phyloP scores from a whole-genome alignment of 1,140 invertebrate genomes.

The Drosophila setifemur region DNA sequence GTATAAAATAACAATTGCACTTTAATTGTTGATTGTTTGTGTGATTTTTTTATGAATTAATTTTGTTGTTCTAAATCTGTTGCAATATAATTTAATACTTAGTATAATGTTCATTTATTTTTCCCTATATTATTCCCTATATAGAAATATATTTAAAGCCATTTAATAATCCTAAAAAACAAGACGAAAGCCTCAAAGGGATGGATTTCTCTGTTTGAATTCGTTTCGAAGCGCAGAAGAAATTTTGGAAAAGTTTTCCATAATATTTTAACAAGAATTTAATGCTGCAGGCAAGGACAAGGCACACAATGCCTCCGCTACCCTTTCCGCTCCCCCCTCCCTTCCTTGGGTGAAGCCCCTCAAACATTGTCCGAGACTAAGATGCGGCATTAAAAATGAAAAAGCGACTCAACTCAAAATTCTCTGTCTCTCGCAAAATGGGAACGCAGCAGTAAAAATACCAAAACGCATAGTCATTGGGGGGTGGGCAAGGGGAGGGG shows the following conservation, averaged over 20 bases:
- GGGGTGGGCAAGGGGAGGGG: too few relatives aligned
- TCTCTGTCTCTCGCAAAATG: constrained; percentile 42
- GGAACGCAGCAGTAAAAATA: constrained; percentile 66
- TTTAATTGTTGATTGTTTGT: too few relatives aligned
- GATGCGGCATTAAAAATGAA: constrained; percentile 66
- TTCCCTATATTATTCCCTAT: too few relatives aligned
- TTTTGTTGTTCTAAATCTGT: too few relatives aligned
- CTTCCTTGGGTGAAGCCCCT: neutral
- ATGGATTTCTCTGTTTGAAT: constrained; percentile 12
- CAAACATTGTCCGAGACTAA: constrained; percentile 43
- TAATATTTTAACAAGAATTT: constrained; percentile 76
- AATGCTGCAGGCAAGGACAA: constrained; percentile 66
- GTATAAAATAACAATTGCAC: too few relatives aligned
- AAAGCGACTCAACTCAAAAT: constrained; percentile 44
- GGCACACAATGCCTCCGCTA: constrained; percentile 26
- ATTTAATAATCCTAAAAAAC: too few relatives aligned
- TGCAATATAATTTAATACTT: too few relatives aligned
- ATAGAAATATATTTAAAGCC: too few relatives aligned
- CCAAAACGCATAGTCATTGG: constrained; percentile 51
- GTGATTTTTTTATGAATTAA: too few relatives aligned
- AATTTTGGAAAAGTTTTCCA: constrained; percentile 54
- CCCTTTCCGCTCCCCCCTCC: too few relatives aligned
- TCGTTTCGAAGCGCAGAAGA: constrained; percentile 38
- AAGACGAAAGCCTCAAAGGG: too few relatives aligned
- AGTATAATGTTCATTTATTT: too few relatives aligned